A percentile compares a stretch with the other conserved stretches of the same genome.
phyloP scores from a whole-genome alignment of 2,113 vertebrate genomes.

The Ceyx melanurus region DNA sequence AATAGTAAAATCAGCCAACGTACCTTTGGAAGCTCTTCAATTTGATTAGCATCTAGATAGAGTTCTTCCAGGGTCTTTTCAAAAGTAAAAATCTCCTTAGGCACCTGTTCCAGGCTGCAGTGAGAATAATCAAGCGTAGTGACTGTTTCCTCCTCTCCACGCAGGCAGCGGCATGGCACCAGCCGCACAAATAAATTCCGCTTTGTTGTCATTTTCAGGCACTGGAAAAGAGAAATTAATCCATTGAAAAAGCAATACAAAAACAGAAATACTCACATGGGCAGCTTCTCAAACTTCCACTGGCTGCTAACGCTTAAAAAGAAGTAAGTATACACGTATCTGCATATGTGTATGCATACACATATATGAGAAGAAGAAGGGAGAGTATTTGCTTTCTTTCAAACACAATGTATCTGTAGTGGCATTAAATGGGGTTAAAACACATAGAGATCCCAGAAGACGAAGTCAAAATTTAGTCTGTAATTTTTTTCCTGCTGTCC shows the following conservation, averaged over 20 bases:
- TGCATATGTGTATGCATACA: background rate
- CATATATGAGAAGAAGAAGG: fast-evolving
- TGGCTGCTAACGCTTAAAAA: background rate
- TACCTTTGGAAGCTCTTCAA: conserved; percentile 99
- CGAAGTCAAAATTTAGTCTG: background rate
- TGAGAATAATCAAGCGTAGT: conserved; percentile 98
- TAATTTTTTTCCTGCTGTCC: background rate
- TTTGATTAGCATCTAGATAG: conserved; percentile 99
- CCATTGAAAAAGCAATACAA: background rate
- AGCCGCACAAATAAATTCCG: conserved; percentile 94
- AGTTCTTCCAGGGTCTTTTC: conserved; percentile 99
- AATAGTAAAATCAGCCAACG: conserved; percentile 55
- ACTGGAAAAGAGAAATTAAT: conserved; percentile 58
- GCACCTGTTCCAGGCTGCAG: conserved; percentile 98
- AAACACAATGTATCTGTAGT: background rate
- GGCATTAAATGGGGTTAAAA: background rate
- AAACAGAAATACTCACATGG: background rate
- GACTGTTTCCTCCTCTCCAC: conserved; percentile 95
- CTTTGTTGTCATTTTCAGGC: conserved; percentile 95
- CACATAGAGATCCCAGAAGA: background rate
- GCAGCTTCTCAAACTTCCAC: background rate
- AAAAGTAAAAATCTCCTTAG: conserved; percentile 97
- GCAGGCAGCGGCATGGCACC: conserved; percentile 96
- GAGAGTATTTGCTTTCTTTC: background rate
- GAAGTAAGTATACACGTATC: background rate